These are phyloP conservation scores for Rafetus swinhoei DNA, from an alignment of 2,113 vertebrate species.

Conservation along the genomic window DNA sequence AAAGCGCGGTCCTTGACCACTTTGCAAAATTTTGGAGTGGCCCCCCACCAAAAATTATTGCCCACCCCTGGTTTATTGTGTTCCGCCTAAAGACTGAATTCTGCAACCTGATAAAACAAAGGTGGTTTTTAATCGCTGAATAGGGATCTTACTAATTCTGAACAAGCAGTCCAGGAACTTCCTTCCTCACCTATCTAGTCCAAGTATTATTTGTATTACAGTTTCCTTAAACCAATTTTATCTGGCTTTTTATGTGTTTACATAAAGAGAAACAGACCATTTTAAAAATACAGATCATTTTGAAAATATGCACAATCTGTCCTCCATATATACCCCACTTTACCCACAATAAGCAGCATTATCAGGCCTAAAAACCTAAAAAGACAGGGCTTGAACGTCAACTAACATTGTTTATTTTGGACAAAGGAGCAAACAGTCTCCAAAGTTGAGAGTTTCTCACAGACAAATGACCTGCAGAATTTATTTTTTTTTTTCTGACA, in stretches of 20 bases:
- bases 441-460: not conserved
- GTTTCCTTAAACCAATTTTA: not conserved
- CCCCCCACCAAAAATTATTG: no score
- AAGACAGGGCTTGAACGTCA: not conserved
- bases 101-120: not conserved
- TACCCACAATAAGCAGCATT: not conserved
- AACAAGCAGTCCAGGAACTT: not conserved
- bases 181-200: not conserved
- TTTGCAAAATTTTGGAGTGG: no score
- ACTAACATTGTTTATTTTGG: not conserved
- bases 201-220: not conserved
- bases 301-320: not conserved
- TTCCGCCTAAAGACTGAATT: not conserved
- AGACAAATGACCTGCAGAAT: not conserved
- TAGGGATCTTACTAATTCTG: not conserved
- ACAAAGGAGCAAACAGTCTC: not conserved
- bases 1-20: no score
- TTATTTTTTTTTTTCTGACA: not conserved
- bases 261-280: not conserved
- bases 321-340: not conserved
- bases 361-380: not conserved
- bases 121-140: not conserved
- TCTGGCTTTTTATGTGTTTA: not conserved
- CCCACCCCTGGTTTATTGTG: not conserved
- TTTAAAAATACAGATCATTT: not conserved